A percentile compares a stretch with the other conserved stretches of the same genome.
Evolutionary conservation across 2,888 invertebrate species (phyloP).

Genomic region (Pristionchus fissidentatus): DNA sequence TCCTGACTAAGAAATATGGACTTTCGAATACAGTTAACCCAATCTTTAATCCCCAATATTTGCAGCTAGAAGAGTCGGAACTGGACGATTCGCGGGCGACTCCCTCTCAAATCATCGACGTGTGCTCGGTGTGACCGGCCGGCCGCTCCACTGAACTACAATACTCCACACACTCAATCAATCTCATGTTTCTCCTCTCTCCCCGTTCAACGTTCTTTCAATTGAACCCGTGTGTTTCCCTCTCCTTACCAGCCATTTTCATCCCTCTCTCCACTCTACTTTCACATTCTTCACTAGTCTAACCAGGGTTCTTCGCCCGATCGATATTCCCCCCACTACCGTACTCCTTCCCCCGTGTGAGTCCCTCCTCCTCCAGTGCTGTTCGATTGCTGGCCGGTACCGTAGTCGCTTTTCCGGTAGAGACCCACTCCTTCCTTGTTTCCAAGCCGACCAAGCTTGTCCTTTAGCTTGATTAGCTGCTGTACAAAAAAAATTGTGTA

Average conservation of each 20-base stretch:
- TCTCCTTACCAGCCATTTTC: neutral
- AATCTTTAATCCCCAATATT: no score
- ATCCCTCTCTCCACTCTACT: neutral
- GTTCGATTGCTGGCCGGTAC: conserved; percentile 8
- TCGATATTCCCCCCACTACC: neutral
- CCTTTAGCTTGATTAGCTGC: neutral
- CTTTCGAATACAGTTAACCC: no score
- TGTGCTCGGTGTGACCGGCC: conserved; percentile 16
- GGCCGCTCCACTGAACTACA: neutral
- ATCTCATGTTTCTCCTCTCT: conserved; percentile 11
- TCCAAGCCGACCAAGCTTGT: neutral
- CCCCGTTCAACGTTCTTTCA: conserved; percentile 41
- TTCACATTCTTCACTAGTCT: conserved; percentile 7
- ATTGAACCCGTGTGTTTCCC: neutral
- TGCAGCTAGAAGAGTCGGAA: conserved; percentile 13
- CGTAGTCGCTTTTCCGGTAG: neutral
- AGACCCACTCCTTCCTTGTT: neutral
- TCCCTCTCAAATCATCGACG: conserved; percentile 10
- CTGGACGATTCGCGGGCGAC: conserved; percentile 15
- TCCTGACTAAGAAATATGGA: no score
- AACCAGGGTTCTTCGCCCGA: neutral
- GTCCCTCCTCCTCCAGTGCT: neutral
- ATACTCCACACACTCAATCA: conserved; percentile 11
- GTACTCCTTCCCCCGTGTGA: neutral
- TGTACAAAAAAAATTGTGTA: neutral